Evolutionary conservation across 2,888 invertebrate genomes (phyloP).

Genomic region (Yponomeuta malinellus): DNA sequence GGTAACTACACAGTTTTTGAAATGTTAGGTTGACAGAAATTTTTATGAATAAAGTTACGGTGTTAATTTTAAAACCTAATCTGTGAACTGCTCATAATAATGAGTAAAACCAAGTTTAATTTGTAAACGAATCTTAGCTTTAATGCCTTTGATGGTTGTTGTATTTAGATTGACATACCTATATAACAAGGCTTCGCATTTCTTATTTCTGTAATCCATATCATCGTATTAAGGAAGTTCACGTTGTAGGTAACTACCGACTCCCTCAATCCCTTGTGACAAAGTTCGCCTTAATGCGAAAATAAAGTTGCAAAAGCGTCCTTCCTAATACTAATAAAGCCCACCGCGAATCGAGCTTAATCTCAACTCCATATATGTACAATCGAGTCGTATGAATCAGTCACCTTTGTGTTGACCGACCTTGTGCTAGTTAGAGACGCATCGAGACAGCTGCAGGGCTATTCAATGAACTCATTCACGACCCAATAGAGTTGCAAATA

Average conservation of each 20-base stretch:
- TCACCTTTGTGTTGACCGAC: background rate
- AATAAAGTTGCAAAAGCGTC: background rate
- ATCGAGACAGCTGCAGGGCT: conserved; percentile 1
- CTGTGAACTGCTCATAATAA: no score
- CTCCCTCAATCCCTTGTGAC: background rate
- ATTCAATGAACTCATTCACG: background rate
- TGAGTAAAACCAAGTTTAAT: no score
- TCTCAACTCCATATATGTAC: background rate
- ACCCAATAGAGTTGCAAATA: background rate
- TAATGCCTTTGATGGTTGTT: no score
- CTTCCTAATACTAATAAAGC: background rate
- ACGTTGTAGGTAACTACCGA: background rate
- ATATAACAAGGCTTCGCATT: background rate
- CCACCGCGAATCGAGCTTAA: background rate
- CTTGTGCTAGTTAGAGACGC: background rate
- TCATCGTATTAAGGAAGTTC: background rate
- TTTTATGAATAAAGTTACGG: no score
- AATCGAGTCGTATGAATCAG: background rate
- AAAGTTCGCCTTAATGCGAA: background rate
- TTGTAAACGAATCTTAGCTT: no score
- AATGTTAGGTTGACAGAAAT: background rate
- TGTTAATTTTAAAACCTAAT: no score
- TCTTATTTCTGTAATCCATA: background rate
- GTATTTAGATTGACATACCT: no score
- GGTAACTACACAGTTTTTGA: background rate